Percentiles rank a stretch among this genome's conserved stretches.
phyloP scores from a whole-genome alignment of 2,888 invertebrate genomes.

The Drosophila mayaguana region DNA sequence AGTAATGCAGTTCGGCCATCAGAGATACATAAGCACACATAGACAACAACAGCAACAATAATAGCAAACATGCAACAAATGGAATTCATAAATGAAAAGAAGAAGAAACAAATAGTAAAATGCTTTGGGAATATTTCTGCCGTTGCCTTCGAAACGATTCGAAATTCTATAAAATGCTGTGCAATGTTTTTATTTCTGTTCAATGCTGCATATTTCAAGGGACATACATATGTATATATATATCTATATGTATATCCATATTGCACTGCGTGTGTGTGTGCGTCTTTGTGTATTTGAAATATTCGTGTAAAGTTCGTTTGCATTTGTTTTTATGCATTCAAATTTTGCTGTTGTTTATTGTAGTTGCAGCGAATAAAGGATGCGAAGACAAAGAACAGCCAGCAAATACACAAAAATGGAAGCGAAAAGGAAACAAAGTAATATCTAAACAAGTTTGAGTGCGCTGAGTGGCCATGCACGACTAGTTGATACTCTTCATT shows the following conservation, averaged over 20 bases:
- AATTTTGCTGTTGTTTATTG: conserved; percentile 45
- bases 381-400: conserved; percentile 41
- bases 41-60: background rate
- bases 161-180: conserved; percentile 60
- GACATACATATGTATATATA: background rate
- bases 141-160: conserved; percentile 55
- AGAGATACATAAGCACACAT: background rate
- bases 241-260: background rate
- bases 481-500: background rate
- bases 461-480: background rate
- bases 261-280: conserved; percentile 10
- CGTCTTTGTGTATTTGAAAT: conserved; percentile 26
- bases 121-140: conserved; percentile 41
- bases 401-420: conserved; percentile 16
- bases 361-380: conserved; percentile 23
- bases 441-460: conserved; percentile 3
- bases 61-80: background rate
- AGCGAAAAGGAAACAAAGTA: conserved; percentile 4
- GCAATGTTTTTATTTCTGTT: conserved; percentile 55
- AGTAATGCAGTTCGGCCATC: background rate
- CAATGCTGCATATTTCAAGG: conserved; percentile 28
- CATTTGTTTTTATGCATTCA: conserved; percentile 50
- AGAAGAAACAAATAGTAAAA: conserved; percentile 3
- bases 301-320: conserved; percentile 38
- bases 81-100: conserved; percentile 4